Percentiles rank a stretch among this genome's conserved stretches.
phyloP scores from a whole-genome alignment of 2,113 vertebrate species.

The Triplophysa siluroides region DNA sequence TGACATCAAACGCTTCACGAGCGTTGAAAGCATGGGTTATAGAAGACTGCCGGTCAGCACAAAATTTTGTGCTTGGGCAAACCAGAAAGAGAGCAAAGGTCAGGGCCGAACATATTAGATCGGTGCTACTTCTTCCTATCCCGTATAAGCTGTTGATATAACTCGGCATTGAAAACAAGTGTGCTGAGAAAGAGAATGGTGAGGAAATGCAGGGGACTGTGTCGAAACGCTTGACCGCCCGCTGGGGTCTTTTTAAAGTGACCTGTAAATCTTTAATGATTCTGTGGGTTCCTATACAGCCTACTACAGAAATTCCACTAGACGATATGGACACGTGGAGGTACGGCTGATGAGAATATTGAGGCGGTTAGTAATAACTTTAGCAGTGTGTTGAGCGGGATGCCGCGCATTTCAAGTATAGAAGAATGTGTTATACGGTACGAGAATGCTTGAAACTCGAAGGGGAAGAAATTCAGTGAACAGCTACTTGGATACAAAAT shows the following conservation, averaged over 20 bases:
- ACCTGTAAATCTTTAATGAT: constrained; percentile 47
- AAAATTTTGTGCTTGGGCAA: background rate
- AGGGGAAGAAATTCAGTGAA: too few species aligned
- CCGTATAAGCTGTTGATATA: background rate
- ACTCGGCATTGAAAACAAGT: background rate
- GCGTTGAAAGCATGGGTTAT: background rate
- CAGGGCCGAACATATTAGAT: background rate
- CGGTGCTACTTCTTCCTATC: background rate
- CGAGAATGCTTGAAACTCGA: too few species aligned
- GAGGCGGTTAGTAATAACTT: constrained; percentile 19
- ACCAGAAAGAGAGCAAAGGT: background rate
- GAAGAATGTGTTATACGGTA: too few species aligned
- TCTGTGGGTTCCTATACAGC: constrained; percentile 18
- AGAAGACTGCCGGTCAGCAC: constrained; percentile 3
- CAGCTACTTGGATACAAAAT: too few species aligned
- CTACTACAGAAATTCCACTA: constrained; percentile 28
- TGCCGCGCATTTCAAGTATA: background rate
- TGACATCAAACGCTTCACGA: background rate
- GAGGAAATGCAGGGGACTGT: background rate
- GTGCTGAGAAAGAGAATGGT: background rate
- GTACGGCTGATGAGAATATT: constrained; percentile 30
- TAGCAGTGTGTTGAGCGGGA: background rate
- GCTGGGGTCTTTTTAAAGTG: constrained; percentile 36
- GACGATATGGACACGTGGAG: constrained; percentile 24
- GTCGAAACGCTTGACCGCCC: background rate